Evolutionary conservation across 2,888 invertebrate species (phyloP).

Genomic region (Catocala nupta): DNA sequence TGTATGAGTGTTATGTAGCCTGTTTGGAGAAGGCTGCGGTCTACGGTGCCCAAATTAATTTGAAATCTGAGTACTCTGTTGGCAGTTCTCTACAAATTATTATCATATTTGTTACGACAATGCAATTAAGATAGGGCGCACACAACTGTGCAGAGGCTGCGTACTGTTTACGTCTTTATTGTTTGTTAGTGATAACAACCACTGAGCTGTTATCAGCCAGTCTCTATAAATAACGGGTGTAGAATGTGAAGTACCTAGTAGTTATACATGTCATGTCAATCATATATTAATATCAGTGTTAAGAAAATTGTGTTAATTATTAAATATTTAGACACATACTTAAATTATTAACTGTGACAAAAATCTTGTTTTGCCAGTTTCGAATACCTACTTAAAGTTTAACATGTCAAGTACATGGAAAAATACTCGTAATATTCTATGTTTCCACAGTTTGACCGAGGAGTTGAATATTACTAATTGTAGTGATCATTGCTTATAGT

Average conservation of each 20-base stretch:
- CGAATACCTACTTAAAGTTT: no score
- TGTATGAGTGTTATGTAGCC: neutral
- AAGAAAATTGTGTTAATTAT: neutral
- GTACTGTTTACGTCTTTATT: conserved; percentile 71
- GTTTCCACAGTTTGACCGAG: no score
- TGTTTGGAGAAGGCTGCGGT: no score
- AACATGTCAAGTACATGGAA: no score
- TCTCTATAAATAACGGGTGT: conserved; percentile 67
- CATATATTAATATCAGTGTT: conserved; percentile 1
- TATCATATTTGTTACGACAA: conserved; percentile 55
- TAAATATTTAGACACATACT: neutral
- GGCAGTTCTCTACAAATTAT: conserved; percentile 32
- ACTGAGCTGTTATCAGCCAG: conserved; percentile 71
- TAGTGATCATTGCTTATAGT: no score
- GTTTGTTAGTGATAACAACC: conserved; percentile 75
- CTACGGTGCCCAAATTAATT: neutral
- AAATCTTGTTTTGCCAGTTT: neutral
- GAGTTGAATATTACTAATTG: no score
- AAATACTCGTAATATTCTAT: no score
- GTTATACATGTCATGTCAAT: conserved; percentile 35
- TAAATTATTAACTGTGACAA: neutral
- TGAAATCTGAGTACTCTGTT: conserved; percentile 9
- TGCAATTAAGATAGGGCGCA: conserved; percentile 58
- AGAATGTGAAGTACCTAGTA: conserved; percentile 22
- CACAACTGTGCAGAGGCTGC: conserved; percentile 45